Evolutionary conservation across 2,888 invertebrate genomes (phyloP), one percentile per base, ranked within the genome.

Genomic region (Oscheius onirici): DNA sequence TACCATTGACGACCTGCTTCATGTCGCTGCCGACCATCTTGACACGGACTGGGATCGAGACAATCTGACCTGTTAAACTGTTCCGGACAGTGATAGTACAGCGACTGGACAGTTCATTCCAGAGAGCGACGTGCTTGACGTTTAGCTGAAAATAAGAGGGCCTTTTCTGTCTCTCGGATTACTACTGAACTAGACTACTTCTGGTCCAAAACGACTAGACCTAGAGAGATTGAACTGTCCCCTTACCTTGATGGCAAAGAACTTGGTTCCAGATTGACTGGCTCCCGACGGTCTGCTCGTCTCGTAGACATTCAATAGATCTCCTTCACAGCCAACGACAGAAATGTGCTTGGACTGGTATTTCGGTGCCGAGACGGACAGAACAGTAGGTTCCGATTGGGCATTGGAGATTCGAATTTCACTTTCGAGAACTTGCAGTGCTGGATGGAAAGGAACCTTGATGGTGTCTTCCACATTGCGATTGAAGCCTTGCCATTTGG

Each of bases 21-120:
- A 78, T 71, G 1, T 78, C 76, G 20, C 77, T 75, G 22, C 80
- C 80, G 24, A 80, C 67, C n/a, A 82, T 41, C 40, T 72, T 72
- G n/a, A 82, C 70, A 24, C 68, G 71, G 6, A 82, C 76, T 6
- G 82, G 82, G 11, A 82, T 67, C 10, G 54, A 40, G 15, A 78
- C 52, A 0, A 34, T 61, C 63, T 80, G 80, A 22, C 77, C 77
- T 10, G 76, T 82, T 20, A 67, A 17, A 17, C 49, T 70, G 22
- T 75, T 78, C 66, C 70, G 66, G 2, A 81, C 74, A 11, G 51
- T 61, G 2, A 81, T 54, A n/a, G 65, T 66, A 41, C 78, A 78
- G 41, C 71, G 71, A 43, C 68, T 73, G 1, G 74, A 51, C 44
- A 66, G 55, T 3, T 80, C 78, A 11, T 73, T 66, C 71, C 77